phyloP scores from a whole-genome alignment of 2,113 vertebrate species.

The Merops nubicus region DNA sequence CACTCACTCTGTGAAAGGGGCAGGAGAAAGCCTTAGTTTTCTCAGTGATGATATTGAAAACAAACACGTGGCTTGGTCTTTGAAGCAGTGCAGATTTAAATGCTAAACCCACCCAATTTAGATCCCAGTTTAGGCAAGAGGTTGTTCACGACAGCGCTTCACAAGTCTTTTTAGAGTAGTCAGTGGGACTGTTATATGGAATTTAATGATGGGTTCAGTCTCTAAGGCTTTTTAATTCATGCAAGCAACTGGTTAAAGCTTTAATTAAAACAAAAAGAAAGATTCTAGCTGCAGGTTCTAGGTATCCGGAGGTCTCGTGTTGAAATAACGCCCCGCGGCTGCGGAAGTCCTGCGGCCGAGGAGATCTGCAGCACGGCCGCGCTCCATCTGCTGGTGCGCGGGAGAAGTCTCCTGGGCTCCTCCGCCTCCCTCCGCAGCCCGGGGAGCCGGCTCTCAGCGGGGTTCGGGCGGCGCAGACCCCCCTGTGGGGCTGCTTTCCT shows the following conservation, averaged over 20 bases:
- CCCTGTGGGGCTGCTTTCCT: not conserved
- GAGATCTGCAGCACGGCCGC: not conserved
- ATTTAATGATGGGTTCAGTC: too few species aligned
- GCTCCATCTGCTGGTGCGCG: not conserved
- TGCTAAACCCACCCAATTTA: not conserved
- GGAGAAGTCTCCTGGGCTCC: not conserved
- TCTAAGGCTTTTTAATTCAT: too few species aligned
- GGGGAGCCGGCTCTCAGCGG: not conserved
- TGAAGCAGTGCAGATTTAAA: not conserved
- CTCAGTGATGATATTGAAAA: not conserved
- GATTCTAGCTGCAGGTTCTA: not conserved
- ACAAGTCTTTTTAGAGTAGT: too few species aligned
- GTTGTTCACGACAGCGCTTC: not conserved
- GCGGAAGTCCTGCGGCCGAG: not conserved
- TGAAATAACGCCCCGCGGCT: accelerated
- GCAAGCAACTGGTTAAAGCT: too few species aligned
- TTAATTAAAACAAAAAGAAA: not conserved
- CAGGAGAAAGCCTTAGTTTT: not conserved
- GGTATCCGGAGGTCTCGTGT: too few species aligned
- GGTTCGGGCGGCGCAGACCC: not conserved
- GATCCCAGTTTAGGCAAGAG: not conserved
- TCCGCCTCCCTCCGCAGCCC: not conserved
- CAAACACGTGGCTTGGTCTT: not conserved
- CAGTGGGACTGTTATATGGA: too few species aligned
- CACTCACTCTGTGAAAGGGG: not conserved